phyloP scores from a whole-genome alignment of 2,888 invertebrate species.

The Idaea dimidiata region DNA sequence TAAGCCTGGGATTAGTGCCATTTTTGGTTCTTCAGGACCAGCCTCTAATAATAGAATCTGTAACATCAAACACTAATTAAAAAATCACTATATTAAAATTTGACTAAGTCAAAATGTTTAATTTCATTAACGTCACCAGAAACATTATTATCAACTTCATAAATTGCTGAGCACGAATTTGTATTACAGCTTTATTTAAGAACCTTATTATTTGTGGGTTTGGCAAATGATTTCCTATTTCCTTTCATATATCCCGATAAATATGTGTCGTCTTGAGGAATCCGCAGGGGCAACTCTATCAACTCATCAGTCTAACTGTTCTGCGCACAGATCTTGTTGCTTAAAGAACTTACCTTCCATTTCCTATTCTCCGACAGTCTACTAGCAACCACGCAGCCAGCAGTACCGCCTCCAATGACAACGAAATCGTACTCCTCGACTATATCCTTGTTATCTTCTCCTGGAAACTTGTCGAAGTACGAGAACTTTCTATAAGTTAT shows the following conservation, averaged over 20 bases:
- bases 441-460: slow-evolving; percentile 19
- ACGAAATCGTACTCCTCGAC: slow-evolving; percentile 60
- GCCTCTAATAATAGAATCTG: slow-evolving; percentile 67
- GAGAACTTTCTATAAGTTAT: slow-evolving; percentile 28
- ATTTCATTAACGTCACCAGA: too few relatives aligned
- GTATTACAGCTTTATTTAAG: too few relatives aligned
- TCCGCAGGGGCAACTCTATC: too few relatives aligned
- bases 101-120: background rate
- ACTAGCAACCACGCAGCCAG: slow-evolving; percentile 70
- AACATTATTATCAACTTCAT: too few relatives aligned
- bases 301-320: too few relatives aligned
- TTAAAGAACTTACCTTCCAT: slow-evolving; percentile 57
- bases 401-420: slow-evolving; percentile 69
- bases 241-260: too few relatives aligned
- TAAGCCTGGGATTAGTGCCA: slow-evolving; percentile 66
- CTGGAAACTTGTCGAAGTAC: slow-evolving; percentile 30
- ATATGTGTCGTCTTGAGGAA: too few relatives aligned
- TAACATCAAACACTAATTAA: background rate
- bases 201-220: too few relatives aligned
- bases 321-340: too few relatives aligned
- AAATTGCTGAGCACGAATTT: too few relatives aligned
- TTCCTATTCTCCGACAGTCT: slow-evolving; percentile 67
- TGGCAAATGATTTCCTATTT: too few relatives aligned
- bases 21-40: slow-evolving; percentile 67
- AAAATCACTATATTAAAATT: slow-evolving; percentile 5